phyloP scores from a whole-genome alignment of 2,113 vertebrate genomes.

The Rissa tridactyla region DNA sequence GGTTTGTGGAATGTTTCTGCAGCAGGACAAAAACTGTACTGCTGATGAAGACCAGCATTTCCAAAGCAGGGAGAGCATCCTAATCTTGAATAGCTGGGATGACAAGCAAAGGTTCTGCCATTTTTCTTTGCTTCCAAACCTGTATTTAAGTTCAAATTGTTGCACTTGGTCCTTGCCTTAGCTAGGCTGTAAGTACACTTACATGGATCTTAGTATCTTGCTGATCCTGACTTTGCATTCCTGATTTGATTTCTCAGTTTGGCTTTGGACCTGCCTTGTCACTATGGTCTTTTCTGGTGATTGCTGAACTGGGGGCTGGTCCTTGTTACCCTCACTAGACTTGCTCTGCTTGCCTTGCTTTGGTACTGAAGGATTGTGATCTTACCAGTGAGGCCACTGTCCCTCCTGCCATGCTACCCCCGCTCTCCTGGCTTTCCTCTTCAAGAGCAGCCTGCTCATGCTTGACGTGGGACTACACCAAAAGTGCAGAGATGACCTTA shows the following conservation, averaged over 20 bases:
- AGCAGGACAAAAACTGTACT: neutral
- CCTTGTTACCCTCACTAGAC: neutral
- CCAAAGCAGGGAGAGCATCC: neutral
- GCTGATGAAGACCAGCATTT: neutral
- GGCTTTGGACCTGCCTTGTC: neutral
- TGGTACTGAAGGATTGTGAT: fast-evolving
- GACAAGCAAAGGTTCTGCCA: neutral
- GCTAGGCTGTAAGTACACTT: neutral
- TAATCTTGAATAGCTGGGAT: neutral
- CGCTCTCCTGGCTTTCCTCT: neutral
- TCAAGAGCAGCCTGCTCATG: neutral
- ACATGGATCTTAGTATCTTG: neutral
- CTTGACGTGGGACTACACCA: neutral
- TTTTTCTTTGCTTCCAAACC: neutral
- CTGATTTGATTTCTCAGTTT: neutral
- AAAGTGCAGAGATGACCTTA: neutral
- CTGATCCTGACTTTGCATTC: neutral
- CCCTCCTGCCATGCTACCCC: neutral
- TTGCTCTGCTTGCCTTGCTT: neutral
- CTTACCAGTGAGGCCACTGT: neutral
- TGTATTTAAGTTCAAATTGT: neutral
- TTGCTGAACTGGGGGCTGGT: neutral
- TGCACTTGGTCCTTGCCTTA: neutral
- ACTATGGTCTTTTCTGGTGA: neutral
- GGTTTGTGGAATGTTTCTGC: neutral